phyloP scores from a whole-genome alignment of 2,113 vertebrate species.

The Marcusenius ussheri region DNA sequence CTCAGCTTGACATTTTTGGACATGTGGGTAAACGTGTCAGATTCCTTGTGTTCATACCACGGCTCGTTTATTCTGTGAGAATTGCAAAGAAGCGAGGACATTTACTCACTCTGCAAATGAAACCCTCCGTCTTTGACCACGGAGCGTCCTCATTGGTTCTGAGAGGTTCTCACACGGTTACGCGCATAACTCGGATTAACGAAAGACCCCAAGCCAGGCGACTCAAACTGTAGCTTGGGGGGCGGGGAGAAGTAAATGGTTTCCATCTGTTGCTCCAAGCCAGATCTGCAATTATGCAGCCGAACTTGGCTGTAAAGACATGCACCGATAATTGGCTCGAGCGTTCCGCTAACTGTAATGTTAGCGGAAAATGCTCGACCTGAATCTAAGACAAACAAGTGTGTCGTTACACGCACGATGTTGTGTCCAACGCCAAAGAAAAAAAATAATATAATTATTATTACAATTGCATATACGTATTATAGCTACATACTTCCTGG shows the following conservation, averaged over 20 bases:
- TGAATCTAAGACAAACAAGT: not conserved
- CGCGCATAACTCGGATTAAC: conserved; percentile 24
- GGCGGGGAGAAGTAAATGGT: conserved; percentile 27
- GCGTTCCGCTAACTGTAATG: not conserved
- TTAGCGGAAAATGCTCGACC: conserved; percentile 6
- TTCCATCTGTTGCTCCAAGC: conserved; percentile 36
- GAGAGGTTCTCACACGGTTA: conserved; percentile 16
- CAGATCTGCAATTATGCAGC: conserved; percentile 12
- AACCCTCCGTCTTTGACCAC: not conserved
- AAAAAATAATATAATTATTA: not conserved
- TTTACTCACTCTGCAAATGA: not conserved
- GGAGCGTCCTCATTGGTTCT: not conserved
- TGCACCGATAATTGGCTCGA: conserved; percentile 15
- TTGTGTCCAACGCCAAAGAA: not conserved
- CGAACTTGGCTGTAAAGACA: conserved; percentile 13
- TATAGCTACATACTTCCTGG: not conserved
- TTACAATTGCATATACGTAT: not conserved
- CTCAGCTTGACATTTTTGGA: not conserved
- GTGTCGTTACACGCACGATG: not conserved
- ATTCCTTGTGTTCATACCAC: not conserved
- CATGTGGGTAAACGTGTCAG: not conserved
- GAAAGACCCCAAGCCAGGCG: conserved; percentile 17
- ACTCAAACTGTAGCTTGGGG: conserved; percentile 23
- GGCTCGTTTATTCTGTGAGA: not conserved
- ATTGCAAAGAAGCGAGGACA: not conserved